phyloP scores from a whole-genome alignment of 2,797 vertebrate genomes.

The Fratercula arctica region DNA sequence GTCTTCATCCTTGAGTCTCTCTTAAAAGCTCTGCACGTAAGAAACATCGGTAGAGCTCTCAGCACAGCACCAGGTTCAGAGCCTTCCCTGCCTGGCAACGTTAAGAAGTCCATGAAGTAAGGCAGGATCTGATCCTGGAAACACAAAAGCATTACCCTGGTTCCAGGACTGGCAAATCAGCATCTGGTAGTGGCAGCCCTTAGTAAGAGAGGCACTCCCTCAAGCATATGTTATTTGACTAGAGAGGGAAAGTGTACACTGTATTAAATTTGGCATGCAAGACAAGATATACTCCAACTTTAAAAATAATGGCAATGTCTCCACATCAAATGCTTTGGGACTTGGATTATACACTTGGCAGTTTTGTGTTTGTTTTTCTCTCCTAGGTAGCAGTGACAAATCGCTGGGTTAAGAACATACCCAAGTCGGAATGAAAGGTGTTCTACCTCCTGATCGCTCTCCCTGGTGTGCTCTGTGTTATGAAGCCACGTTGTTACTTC shows the following conservation, averaged over 20 bases:
- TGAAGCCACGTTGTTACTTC: not conserved
- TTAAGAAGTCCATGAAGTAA: not conserved
- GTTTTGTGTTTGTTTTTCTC: constrained; percentile 35
- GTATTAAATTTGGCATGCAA: constrained; percentile 43
- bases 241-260: not conserved
- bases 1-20: not conserved
- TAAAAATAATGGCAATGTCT: constrained; percentile 50
- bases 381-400: constrained; percentile 51
- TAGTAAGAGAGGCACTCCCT: not conserved
- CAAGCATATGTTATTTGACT: constrained; percentile 48
- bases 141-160: not conserved
- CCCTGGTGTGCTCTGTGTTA: not conserved
- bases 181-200: not conserved
- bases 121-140: not conserved
- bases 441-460: not conserved
- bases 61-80: not conserved
- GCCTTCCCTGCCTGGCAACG: not conserved
- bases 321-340: constrained; percentile 47
- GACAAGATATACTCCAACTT: constrained; percentile 40
- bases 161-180: not conserved
- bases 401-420: constrained; percentile 11
- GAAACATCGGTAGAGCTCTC: not conserved
- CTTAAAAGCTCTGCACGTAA: not conserved
- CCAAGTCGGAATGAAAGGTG: not conserved
- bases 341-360: constrained; percentile 11